Percentiles rank a stretch among this genome's conserved stretches.
These are phyloP conservation scores for human (Homo sapiens) DNA, from an alignment of 2,113 vertebrate species.

Conservation along the genomic window GRCh38 chr11:44197501-44198000, in stretches of 20 bases:
- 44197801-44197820: neutral
- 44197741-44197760: rapidly evolving
- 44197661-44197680: neutral
- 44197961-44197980: conserved; percentile 96
- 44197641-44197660: neutral
- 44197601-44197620: neutral
- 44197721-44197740: neutral
- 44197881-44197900: conserved; percentile 97
- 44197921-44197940: conserved; percentile 98
- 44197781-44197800: neutral
- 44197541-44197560: neutral
- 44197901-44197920: conserved; percentile 97
- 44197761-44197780: neutral
- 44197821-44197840: conserved; percentile 93
- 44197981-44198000: conserved; percentile 99
- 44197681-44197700: neutral
- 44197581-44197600: neutral
- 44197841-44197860: conserved; percentile 98
- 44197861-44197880: conserved; percentile 95
- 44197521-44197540: neutral
- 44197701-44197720: neutral
- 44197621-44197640: neutral
- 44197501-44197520: neutral
- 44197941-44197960: conserved; percentile 98
- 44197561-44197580: neutral